These are phyloP conservation scores for Pammene aurita DNA, from an alignment of 2,888 invertebrate genomes.

Conservation along the genomic window DNA sequence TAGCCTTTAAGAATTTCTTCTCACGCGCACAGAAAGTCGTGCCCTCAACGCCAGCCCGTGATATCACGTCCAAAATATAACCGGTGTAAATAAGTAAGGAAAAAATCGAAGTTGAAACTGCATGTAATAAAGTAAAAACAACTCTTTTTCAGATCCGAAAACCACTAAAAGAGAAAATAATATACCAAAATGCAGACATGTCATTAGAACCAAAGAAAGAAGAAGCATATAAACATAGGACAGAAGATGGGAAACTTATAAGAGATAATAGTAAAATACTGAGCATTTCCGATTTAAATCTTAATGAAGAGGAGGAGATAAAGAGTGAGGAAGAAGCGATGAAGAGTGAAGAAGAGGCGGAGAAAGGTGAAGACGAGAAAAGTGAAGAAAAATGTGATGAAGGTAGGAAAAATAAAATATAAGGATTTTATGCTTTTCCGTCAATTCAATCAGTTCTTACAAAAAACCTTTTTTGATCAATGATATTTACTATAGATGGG, in stretches of 20 bases:
- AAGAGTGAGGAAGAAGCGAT: constrained; percentile 45
- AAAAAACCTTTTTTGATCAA: too few species aligned
- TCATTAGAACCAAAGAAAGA: constrained; percentile 44
- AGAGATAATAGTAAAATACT: constrained; percentile 50
- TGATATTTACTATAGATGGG: too few species aligned
- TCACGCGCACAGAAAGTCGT: too few species aligned
- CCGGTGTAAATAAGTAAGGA: too few species aligned
- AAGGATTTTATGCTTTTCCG: neutral
- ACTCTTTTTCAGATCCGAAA: constrained; percentile 64
- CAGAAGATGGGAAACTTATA: constrained; percentile 46
- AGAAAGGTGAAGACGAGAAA: constrained; percentile 45
- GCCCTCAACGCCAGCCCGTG: too few species aligned
- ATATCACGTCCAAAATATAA: too few species aligned
- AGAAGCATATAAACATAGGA: constrained; percentile 40
- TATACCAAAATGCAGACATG: constrained; percentile 45
- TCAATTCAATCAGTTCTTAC: too few species aligned
- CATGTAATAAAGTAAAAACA: too few species aligned
- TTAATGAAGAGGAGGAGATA: constrained; percentile 43
- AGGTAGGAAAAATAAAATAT: constrained; percentile 1
- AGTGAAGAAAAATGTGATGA: constrained; percentile 4
- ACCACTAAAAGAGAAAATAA: constrained; percentile 62
- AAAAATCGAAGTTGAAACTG: too few species aligned
- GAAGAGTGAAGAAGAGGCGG: constrained; percentile 1
- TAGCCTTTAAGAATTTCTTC: too few species aligned
- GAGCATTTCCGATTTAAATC: constrained; percentile 46